Base-by-base conservation (phyloP, 2,113 vertebrate species). In the Platysternon megacephalum region DNA sequence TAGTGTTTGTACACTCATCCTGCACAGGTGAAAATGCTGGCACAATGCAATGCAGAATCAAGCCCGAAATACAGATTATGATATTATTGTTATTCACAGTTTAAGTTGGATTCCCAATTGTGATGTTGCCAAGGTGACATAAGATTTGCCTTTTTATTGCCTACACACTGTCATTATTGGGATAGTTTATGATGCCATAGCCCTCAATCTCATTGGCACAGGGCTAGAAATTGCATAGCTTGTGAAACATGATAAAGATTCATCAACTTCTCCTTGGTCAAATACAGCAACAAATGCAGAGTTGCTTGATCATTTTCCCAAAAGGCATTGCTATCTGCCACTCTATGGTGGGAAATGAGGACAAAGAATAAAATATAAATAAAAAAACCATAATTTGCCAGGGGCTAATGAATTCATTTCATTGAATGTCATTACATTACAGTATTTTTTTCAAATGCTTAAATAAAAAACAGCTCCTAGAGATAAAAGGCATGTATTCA, bases 401-500 rank as follows among this genome's bases (percentile, higher is more conserved):
- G 42, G 76, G 82, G 12, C 51, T 84, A 85, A 93, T 84, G 84
- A 89, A 88, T 92, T 81, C 46, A 87, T 85, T 87, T 86, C 1
- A 79, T 3, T 92, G 16, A 72, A 84, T 84, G 84, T 55, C n/a
- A 92, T 92, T 72, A 86, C 49, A 85, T 79, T 80, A n/a, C 46
- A 76, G 28, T 52, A 68, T n/a, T 39, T 35, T 52, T 51, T 68
- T 90, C 51, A 74, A 32, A 80, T 28, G 49, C 11, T 46, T 72
- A 52, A 79, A 80, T 55, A 91, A 19, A 92, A 95, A 81, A 58
- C 28, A 88, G 5, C 16, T 94, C 44, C 80, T 49, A 49, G 44
- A 82, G 68, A 92, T 28, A 85, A 93, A 94, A 91, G 24, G 7
- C 39, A 76, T 83, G 11, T 19, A 65, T 85, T 90, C 83, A 82